Percentiles rank a stretch among this genome's conserved stretches.
Evolutionary conservation across 2,888 invertebrate species (phyloP).

Genomic region (Eledone cirrhosa): DNA sequence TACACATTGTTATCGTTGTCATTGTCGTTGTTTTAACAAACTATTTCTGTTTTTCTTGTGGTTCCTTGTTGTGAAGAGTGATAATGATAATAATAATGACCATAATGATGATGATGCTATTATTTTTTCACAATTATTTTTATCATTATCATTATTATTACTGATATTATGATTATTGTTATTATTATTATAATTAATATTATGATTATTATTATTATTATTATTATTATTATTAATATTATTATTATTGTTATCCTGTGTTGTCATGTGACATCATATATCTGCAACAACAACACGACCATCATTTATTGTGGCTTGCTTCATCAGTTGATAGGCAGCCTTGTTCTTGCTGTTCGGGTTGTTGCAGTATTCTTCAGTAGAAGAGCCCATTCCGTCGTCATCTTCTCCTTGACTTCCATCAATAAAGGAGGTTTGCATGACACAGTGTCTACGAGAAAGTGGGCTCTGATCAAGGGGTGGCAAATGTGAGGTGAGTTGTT

Average conservation of each 20-base stretch:
- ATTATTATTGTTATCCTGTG: too few species aligned
- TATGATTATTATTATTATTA: too few species aligned
- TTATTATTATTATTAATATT: too few species aligned
- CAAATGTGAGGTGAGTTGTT: constrained; percentile 43
- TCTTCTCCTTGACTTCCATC: constrained; percentile 35
- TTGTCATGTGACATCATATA: constrained; percentile 17
- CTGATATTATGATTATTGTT: too few species aligned
- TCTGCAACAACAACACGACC: constrained; percentile 34
- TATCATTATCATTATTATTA: too few species aligned
- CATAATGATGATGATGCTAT: neutral
- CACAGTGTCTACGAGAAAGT: constrained; percentile 46
- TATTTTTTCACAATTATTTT: too few species aligned
- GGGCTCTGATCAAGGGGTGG: constrained; percentile 45
- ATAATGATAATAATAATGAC: neutral
- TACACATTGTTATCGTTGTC: neutral
- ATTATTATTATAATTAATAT: too few species aligned
- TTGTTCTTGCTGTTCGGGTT: constrained; percentile 47
- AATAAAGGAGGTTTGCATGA: constrained; percentile 51
- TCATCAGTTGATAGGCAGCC: constrained; percentile 59
- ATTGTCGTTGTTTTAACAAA: neutral
- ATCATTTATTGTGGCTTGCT: constrained; percentile 39
- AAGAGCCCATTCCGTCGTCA: constrained; percentile 23
- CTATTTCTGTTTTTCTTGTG: neutral
- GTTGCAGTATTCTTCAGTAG: constrained; percentile 32
- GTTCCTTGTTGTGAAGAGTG: neutral